Base-by-base conservation (phyloP, 2,113 vertebrate species). In the Tichodroma muraria region DNA sequence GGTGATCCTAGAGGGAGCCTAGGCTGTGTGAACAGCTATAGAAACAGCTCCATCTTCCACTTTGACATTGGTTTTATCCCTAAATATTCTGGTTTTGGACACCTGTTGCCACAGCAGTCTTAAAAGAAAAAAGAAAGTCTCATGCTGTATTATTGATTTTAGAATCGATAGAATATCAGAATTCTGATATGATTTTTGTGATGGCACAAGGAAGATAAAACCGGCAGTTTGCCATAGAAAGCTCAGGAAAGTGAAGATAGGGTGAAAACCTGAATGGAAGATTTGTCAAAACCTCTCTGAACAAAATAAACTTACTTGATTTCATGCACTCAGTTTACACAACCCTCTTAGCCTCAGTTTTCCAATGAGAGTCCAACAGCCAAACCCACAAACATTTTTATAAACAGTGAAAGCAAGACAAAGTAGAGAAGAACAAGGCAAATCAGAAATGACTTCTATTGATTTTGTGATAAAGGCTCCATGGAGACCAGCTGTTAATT, bases 401-500 rank as follows among this genome's bases (percentile, higher is more conserved):
- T 84, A 86, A 93, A 93, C 79, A 84, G 35, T n/a, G 37, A 86
- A 93, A 91, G 61, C 24, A 85, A 23, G 50, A 80, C 53, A 76
- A 61, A 88, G 60, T 45, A 85, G 82, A 91, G 88, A 90, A 93
- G 73, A 93, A 69, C 27, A 53, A 73, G 76, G 82, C 53, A 93
- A 81, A 94, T 94, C 76, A 79, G 72, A 91, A 28, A 76, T 72
- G 94, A 83, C 76, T 91, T 40, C 53, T 96, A 94, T 86, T 96
- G 96, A 96, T 95, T 95, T 94, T 88, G 59, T 94, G 93, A 96
- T 97, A 94, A 91, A 93, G 61, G 38, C 73, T 94, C 94, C 91
- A 91, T 80, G 82, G 94, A 95, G 61, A 91, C 85, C 60, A 93
- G 79, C 68, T 94, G 82, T 80, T 94, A 93, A 95, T 96, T 94